Base-by-base conservation (phyloP, 2,797 vertebrate species). In the Rhinogobio ventralis region DNA sequence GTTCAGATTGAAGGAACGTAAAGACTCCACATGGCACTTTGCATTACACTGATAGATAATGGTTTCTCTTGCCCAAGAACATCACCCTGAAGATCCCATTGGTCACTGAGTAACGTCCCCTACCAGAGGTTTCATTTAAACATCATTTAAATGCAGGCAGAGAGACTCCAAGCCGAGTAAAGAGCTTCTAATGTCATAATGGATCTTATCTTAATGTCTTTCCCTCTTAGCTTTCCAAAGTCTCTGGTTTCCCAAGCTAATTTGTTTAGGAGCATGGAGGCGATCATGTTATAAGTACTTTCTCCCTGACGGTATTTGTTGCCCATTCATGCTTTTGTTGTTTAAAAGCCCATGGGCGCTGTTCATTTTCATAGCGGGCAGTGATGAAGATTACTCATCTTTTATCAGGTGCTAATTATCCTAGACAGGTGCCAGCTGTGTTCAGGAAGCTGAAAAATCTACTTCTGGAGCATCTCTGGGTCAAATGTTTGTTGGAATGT, bases 111-210 rank as follows among this genome's bases (percentile, higher is more conserved):
- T 69, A 84, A n/a, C 81, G 51, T 82, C 28, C 55, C 10, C 28
- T 8, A 46, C 69, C 30, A 49, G 72, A 76, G 60, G 33, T 30
- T 67, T 67, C n/a, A 83, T 76, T 83, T 76, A 83, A 75, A 67
- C 71, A 62, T 66, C 20, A 51, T 64, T 82, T 74, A 66, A 75
- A 75, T 14, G 9, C 73, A 66, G 46, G 28, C 28, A 51, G 72
- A 75, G 72, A 53, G 77, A 79, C 45, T 76, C 60, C 23, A 53
- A 73, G 81, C 81, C 0, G 30, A 75, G 74, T 39, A 77, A 84
- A 84, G 51, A 77, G 73, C 82, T 68, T 57, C 74, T 83, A 83
- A 76, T 76, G 62, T n/a, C 23, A 28, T 77, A 84, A 84, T 84
- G 62, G 62, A 77, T 84, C 49, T 69, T 77, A 76, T 67, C 23